These are phyloP conservation scores for Ecliptopera silaceata DNA, from an alignment of 2,888 invertebrate genomes.

Conservation along the genomic window DNA sequence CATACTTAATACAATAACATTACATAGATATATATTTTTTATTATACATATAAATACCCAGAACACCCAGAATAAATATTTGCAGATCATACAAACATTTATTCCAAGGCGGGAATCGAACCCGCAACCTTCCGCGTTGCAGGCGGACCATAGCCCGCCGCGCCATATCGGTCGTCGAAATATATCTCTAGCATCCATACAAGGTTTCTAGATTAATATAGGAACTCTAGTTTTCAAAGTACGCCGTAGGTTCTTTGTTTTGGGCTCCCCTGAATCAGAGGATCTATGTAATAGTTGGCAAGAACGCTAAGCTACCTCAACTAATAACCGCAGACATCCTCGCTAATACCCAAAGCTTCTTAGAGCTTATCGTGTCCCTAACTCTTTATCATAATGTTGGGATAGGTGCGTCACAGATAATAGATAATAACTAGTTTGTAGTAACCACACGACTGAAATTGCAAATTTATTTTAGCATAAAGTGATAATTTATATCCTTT, in stretches of 20 bases:
- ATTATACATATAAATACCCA: too few relatives aligned
- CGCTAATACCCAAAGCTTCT: conserved; percentile 31
- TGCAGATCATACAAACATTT: too few relatives aligned
- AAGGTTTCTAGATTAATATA: background rate
- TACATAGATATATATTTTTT: too few relatives aligned
- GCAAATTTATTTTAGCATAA: too few relatives aligned
- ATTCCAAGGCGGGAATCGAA: too few relatives aligned
- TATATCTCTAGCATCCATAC: too few relatives aligned
- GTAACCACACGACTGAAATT: background rate
- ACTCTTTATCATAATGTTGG: conserved; percentile 32
- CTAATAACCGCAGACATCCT: conserved; percentile 26
- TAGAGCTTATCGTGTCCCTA: conserved; percentile 33
- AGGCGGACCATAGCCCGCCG: too few relatives aligned
- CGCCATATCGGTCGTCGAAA: too few relatives aligned
- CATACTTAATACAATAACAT: too few relatives aligned
- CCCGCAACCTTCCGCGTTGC: too few relatives aligned
- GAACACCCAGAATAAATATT: too few relatives aligned
- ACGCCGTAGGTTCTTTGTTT: background rate
- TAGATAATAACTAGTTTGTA: conserved; percentile 3
- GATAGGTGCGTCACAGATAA: conserved; percentile 14
- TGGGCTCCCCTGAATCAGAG: conserved; percentile 10
- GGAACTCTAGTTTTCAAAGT: background rate
- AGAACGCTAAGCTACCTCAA: conserved; percentile 21
- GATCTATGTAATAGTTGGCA: conserved; percentile 15
- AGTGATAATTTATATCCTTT: too few relatives aligned